These are phyloP conservation scores for Cairina moschata DNA, from an alignment of 2,113 vertebrate genomes.

Conservation along the genomic window DNA sequence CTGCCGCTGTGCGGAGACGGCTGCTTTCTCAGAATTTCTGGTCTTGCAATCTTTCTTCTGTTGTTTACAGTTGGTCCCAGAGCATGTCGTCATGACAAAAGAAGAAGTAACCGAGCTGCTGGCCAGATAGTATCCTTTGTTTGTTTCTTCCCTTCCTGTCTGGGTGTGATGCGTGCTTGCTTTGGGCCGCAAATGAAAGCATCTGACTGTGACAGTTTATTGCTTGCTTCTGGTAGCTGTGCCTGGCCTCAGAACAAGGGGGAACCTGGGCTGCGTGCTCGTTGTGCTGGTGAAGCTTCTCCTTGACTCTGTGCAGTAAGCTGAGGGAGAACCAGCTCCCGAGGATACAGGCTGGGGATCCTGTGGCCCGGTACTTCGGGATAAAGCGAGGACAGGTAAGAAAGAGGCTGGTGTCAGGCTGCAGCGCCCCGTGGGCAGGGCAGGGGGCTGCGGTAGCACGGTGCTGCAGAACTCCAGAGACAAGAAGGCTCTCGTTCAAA, in stretches of 20 bases:
- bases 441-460: not conserved
- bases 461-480: fast-evolving
- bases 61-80: conserved; percentile 88
- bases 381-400: conserved; percentile 96
- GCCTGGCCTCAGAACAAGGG: too few relatives aligned
- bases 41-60: fast-evolving
- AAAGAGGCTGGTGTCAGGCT: fast-evolving
- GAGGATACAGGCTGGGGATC: conserved; percentile 95
- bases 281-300: not conserved
- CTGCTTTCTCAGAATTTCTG: not conserved
- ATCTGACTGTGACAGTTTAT: fast-evolving
- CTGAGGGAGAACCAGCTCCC: conserved; percentile 96
- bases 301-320: conserved; percentile 83
- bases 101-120: conserved; percentile 94
- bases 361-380: conserved; percentile 95
- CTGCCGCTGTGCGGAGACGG: fast-evolving
- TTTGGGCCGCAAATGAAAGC: fast-evolving
- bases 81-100: conserved; percentile 98
- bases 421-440: not conserved
- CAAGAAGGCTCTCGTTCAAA: fast-evolving
- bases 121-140: conserved; percentile 94
- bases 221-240: fast-evolving
- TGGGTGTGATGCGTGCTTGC: fast-evolving
- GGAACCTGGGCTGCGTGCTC: fast-evolving
- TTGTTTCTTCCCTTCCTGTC: not conserved